Base-by-base conservation (phyloP, 1,140 invertebrate species). In the Drosophila tani region DNA sequence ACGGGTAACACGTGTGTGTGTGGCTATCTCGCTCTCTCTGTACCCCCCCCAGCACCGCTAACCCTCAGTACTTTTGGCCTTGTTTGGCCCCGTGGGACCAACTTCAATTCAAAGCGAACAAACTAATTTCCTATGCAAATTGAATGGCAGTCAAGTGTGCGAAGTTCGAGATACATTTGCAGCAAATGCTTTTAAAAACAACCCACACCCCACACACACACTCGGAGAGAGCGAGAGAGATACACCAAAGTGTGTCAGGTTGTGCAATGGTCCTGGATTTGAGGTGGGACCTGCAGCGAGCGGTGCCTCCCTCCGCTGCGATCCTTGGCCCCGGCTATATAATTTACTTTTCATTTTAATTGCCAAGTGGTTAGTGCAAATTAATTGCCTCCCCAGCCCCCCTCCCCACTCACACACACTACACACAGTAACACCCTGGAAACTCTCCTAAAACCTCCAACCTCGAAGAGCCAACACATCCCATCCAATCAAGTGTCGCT, bases 121-220 rank as follows among this genome's bases (percentile, higher is more conserved):
- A 88, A 88, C 85, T 88, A 88, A 88, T 88, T 88, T 88, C 85
- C 84, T 84, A 88, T 88, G 84, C 84, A 88, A 88, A 88, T 88
- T 88, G 84, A 88, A 88, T 88, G 84, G 84, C 85, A 88, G 84
- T 88, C 84, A 88, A 88, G 84, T 87, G 84, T 87, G 81, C 84
- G 84, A 90, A 87, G 84, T 87, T 87, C 85, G 84, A 87, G 84
- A 90, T 90, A 87, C 81, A 87, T 87, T 87, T 87, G 84, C 84
- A 88, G 84, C 71, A 87, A 87, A 88, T 87, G 84, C 84, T 87
- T 87, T 88, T 81, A 88, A 87, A 87, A 87, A 83, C 81, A 78
- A 79, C 53, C 69, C 79, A 79, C 50, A 66, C 15, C 17, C 46
- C 21, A 24, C 49, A 29, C 50, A 21, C 17, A 50, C 40, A 8